Evolutionary conservation across 2,888 invertebrate species (phyloP), one percentile per base, ranked within the genome.

Genomic region (Cryptocheilus praepositus): DNA sequence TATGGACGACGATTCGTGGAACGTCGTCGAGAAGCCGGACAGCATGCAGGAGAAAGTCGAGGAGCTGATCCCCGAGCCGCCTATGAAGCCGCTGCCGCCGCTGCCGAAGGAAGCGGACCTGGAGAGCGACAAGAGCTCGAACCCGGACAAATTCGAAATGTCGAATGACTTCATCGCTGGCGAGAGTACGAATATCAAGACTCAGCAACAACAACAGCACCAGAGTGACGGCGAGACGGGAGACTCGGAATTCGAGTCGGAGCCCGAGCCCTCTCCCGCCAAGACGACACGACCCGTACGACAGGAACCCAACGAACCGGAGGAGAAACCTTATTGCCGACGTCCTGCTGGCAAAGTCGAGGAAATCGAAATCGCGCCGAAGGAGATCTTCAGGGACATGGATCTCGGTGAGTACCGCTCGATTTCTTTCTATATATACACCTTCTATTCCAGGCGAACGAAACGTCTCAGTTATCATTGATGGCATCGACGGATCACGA

Each of bases 311-410:
- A 52, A 22, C 1, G 15, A 15, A 21, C 52, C 55, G 53, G 45
- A 19, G 8, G 21, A 22, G 44, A 53, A 53, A 51, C 36, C n/a
- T 53, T 52, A 52, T 22, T 52, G 22, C 13, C 22, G 52, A 3
- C 52, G 52, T 19, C 22, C 52, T 22, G 2, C 3, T 3, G 7
- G 19, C 15, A 28, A 25, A 21, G 61, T 81, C n/a, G 79, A 81
- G 49, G 85, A 85, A 7, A 73, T 84, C 11, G 86, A 86, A 68
- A 86, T 87, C 49, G 86, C 86, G 4, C 83, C 93, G 52, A 93
- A 93, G 83, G 93, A 93, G 76, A 92, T 94, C 83, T 94, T 94
- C 90, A 92, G 92, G 86, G 92, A 92, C 88, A 93, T 94, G 91
- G 93, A 93, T 81, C 89, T 94, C 60, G 94, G 94, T 94, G 85